phyloP scores from a whole-genome alignment of 2,797 vertebrate species.

The Enteromius treurensis region DNA sequence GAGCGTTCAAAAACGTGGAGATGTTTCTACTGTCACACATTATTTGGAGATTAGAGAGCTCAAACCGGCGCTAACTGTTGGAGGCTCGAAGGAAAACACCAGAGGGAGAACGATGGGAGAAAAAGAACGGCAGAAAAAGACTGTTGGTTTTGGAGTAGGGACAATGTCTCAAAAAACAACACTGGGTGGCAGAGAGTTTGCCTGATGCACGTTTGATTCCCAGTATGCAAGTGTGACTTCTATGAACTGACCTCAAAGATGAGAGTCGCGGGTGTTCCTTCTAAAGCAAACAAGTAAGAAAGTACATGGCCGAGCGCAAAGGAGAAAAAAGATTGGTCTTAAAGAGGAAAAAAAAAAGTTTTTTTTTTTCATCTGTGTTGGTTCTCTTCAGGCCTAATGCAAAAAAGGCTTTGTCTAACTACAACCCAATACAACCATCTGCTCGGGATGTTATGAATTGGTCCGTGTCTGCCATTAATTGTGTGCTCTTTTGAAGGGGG shows the following conservation, averaged over 20 bases:
- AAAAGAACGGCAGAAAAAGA: background rate
- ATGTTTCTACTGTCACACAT: slow-evolving; percentile 73
- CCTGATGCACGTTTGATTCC: slow-evolving; percentile 56
- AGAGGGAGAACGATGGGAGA: slow-evolving; percentile 19
- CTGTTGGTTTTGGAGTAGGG: slow-evolving; percentile 26
- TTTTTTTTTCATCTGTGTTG: slow-evolving; percentile 75
- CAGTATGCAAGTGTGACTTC: slow-evolving; percentile 64
- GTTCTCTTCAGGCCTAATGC: slow-evolving; percentile 69
- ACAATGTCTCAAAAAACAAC: slow-evolving; percentile 18
- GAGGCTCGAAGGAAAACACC: slow-evolving; percentile 41
- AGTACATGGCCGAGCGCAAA: slow-evolving; percentile 52
- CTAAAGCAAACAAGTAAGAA: slow-evolving; percentile 80
- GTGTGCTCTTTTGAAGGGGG: slow-evolving; percentile 52
- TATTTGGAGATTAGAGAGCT: slow-evolving; percentile 61
- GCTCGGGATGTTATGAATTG: slow-evolving; percentile 65
- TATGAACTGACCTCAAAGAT: slow-evolving; percentile 72
- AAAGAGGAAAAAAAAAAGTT: slow-evolving; percentile 54
- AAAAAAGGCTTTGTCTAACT: slow-evolving; percentile 51
- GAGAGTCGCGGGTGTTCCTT: slow-evolving; percentile 70
- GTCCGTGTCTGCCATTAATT: slow-evolving; percentile 54
- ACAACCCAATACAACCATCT: slow-evolving; percentile 46
- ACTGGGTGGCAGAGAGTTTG: slow-evolving; percentile 57
- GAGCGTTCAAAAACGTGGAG: slow-evolving; percentile 71
- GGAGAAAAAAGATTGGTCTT: slow-evolving; percentile 67
- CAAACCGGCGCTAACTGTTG: slow-evolving; percentile 48